Evolutionary conservation across 2,797 vertebrate genomes (phyloP).

Genomic region (Dipus sagitta): DNA sequence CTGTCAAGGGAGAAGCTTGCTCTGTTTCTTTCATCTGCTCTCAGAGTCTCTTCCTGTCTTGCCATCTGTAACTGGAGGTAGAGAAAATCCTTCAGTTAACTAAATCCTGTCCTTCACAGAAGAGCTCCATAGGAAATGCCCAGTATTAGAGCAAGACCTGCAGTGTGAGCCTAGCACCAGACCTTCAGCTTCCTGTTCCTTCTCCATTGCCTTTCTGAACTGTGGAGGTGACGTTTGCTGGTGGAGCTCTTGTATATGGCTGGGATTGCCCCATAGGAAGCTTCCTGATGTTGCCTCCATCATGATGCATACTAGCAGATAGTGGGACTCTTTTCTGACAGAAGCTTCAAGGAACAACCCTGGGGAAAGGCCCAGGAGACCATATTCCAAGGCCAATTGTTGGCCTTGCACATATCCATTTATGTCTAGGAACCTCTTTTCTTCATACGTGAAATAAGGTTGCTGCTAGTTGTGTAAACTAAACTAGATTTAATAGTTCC

Average conservation of each 20-base stretch:
- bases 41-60: neutral
- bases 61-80: neutral
- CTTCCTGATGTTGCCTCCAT: neutral
- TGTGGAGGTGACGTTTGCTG: neutral
- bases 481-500: neutral
- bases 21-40: neutral
- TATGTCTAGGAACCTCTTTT: neutral
- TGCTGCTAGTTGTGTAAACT: neutral
- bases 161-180: too few relatives aligned
- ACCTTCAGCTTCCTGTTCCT: neutral
- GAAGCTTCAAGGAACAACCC: constrained; percentile 24
- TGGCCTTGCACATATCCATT: neutral
- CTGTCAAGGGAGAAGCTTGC: neutral
- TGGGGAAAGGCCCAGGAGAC: neutral
- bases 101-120: neutral
- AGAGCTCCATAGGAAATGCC: rapidly evolving
- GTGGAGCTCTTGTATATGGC: neutral
- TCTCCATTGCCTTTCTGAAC: neutral
- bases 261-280: neutral
- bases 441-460: neutral
- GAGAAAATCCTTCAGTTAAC: constrained; percentile 34
- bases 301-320: neutral
- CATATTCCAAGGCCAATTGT: too few relatives aligned
- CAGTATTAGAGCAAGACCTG: neutral
- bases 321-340: neutral